Base-by-base conservation (phyloP, 2,888 invertebrate species). In the Harmothoe impar region DNA sequence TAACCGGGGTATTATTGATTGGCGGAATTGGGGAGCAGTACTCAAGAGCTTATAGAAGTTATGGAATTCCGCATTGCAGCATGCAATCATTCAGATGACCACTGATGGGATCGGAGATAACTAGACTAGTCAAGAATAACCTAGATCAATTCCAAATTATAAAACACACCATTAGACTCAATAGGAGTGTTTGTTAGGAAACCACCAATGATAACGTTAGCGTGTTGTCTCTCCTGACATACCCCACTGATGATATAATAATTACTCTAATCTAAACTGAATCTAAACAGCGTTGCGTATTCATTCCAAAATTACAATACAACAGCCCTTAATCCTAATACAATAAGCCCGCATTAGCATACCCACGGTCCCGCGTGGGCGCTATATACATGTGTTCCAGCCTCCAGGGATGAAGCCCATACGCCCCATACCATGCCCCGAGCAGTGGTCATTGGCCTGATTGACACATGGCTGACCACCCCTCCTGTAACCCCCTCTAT, bases 1-100 rank as follows among this genome's bases (percentile, higher is more conserved):
- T 81, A n/a, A 43, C 81, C 33, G 5, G 20, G 35, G 33, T 23
- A 81, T 81, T 81, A 81, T 81, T 81, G 81, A 81, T 81, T 43
- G 43, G 20, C 20, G 81, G 43, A 43, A 81, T 33, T 81, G 43
- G 20, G 35, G 81, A 23, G 31, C 29, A 25, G n/a, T 29, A 29
- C 25, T 23, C 25, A 72, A 15, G 29, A 15, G 72, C 72, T 25
- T 72, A 72, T 72, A 72, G 29, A 29, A 72, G 29, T 72, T 72
- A 1, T n/a, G n/a, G 62, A 62, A 43, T 43, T 43, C 43, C 43
- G 43, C 43, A 43, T 43, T 43, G 10, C 43, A 43, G 43, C 43
- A 43, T 43, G 62, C n/a, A n/a, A 62, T 62, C 62, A n/a, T 20
- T 62, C 20, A 62, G 23, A 62, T 62, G 62, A 62, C n/a, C 23